These are phyloP conservation scores for Unio pictorum DNA, from an alignment of 2,888 invertebrate species.

Conservation along the genomic window DNA sequence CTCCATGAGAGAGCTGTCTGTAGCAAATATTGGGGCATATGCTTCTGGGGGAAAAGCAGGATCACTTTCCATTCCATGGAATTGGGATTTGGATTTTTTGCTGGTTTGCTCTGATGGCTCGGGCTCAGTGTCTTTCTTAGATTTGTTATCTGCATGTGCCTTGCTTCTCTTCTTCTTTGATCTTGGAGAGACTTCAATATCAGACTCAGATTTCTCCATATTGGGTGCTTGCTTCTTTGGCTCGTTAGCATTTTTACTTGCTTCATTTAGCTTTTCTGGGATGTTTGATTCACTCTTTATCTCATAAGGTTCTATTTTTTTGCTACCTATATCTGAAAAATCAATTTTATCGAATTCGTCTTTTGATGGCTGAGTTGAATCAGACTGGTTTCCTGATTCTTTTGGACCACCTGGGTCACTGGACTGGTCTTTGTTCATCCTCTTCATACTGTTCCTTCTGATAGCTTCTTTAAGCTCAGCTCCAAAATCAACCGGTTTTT, in stretches of 20 bases:
- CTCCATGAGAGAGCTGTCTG: slow-evolving; percentile 35
- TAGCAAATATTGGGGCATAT: slow-evolving; percentile 56
- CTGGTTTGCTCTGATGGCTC: neutral
- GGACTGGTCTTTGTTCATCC: neutral
- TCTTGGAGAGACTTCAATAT: slow-evolving; percentile 38
- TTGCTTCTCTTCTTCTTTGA: slow-evolving; percentile 46
- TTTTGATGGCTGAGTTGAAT: slow-evolving; percentile 4
- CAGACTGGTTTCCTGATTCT: slow-evolving; percentile 16
- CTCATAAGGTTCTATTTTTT: slow-evolving; percentile 27
- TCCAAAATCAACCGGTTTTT: slow-evolving; percentile 27
- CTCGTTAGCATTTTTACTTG: slow-evolving; percentile 21
- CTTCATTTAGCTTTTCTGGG: slow-evolving; percentile 22
- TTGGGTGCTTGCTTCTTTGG: slow-evolving; percentile 29
- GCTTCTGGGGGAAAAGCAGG: slow-evolving; percentile 52
- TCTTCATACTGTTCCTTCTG: slow-evolving; percentile 35
- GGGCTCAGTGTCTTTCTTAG: slow-evolving; percentile 8
- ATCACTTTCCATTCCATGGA: slow-evolving; percentile 14
- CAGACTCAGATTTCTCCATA: slow-evolving; percentile 33
- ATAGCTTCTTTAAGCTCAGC: slow-evolving; percentile 36
- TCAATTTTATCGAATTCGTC: no score
- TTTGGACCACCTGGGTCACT: neutral
- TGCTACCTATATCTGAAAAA: slow-evolving; percentile 3
- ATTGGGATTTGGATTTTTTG: slow-evolving; percentile 1
- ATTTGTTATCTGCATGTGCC: slow-evolving; percentile 8
- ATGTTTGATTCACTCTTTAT: slow-evolving; percentile 27